Conservation (phyloP, 1,140 invertebrate genomes). For the Hydropsyche tenuis region DNA sequence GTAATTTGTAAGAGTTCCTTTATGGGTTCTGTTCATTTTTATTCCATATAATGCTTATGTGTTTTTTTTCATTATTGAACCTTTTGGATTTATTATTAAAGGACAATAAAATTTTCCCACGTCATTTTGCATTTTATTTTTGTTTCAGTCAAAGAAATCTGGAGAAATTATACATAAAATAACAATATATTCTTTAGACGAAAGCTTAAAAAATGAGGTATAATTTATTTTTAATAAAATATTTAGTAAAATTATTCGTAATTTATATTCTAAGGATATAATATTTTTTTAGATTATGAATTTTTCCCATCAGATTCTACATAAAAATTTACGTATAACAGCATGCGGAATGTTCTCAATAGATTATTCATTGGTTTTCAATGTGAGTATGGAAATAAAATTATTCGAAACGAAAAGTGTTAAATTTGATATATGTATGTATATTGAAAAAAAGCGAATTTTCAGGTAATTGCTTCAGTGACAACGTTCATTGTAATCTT, state of each 20-base stretch:
- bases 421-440: not conserved
- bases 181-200: slow-evolving; percentile 25
- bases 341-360: slow-evolving; percentile 54
- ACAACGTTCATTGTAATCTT: slow-evolving; percentile 39
- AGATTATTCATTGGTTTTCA: slow-evolving; percentile 53
- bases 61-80: too few relatives aligned
- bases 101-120: too few relatives aligned
- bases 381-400: slow-evolving; percentile 49
- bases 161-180: slow-evolving; percentile 35
- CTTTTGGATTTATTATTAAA: too few relatives aligned
- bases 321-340: slow-evolving; percentile 53
- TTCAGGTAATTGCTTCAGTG: slow-evolving; percentile 35
- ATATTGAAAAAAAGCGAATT: slow-evolving; percentile 12
- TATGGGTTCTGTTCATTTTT: too few relatives aligned
- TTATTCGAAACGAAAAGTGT: too few relatives aligned
- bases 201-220: slow-evolving; percentile 27
- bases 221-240: slow-evolving; percentile 6
- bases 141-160: slow-evolving; percentile 29
- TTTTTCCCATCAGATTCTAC: slow-evolving; percentile 54
- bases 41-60: too few relatives aligned
- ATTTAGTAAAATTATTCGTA: not conserved
- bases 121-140: not conserved
- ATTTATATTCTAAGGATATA: not conserved
- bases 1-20: too few relatives aligned
- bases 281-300: slow-evolving; percentile 51